Evolutionary conservation across 2,797 vertebrate species (phyloP).

Genomic region (Argentina silus): DNA sequence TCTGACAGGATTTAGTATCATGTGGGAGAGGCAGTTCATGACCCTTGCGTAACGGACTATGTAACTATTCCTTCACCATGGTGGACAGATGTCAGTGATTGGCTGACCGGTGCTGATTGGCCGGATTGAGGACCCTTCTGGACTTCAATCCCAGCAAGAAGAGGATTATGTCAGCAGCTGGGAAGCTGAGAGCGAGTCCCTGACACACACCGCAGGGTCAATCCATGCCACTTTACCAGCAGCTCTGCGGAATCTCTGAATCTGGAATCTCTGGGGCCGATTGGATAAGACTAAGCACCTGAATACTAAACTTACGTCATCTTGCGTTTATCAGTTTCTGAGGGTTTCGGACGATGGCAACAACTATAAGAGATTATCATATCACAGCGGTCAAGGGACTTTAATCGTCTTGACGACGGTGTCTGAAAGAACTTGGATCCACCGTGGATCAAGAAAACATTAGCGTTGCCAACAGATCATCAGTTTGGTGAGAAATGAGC

Average conservation of each 20-base stretch:
- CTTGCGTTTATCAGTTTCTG: no score
- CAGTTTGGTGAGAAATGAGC: no score
- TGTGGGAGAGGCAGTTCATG: constrained; percentile 24
- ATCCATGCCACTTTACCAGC: neutral
- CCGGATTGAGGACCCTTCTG: constrained; percentile 50
- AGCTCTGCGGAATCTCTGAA: neutral
- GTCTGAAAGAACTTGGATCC: no score
- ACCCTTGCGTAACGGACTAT: constrained; percentile 27
- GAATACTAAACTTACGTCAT: neutral
- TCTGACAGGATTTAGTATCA: constrained; percentile 42
- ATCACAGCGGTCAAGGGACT: no score
- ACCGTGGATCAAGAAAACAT: no score
- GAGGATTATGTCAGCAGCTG: constrained; percentile 61
- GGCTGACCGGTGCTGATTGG: constrained; percentile 54
- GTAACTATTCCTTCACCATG: constrained; percentile 25
- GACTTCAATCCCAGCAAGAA: constrained; percentile 51
- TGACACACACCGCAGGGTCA: neutral
- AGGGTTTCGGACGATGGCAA: no score
- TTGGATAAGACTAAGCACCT: neutral
- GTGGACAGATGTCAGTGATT: constrained; percentile 56
- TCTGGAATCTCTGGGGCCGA: neutral
- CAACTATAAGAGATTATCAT: no score
- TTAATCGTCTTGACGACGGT: no score
- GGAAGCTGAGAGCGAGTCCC: constrained; percentile 5
- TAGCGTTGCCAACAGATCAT: no score